Percentiles rank a stretch among this genome's conserved stretches.
Conservation (phyloP, 2,888 invertebrate species). For the Hylaea fasciaria region DNA sequence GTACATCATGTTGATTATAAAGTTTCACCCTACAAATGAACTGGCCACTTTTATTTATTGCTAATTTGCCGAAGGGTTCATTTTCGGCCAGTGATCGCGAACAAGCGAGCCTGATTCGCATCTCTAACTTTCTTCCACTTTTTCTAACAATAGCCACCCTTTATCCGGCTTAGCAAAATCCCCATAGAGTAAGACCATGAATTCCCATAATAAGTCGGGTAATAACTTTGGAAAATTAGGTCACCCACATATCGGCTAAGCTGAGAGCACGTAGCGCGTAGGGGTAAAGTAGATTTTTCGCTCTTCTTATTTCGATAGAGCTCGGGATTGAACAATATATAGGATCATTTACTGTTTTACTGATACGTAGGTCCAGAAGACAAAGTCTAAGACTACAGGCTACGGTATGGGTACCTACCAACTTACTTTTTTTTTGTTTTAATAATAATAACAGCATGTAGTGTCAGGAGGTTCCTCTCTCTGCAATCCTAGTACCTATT, state of each 20-base stretch:
- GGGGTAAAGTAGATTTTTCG: conserved; percentile 3
- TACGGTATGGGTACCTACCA: too few species aligned
- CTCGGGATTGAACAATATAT: background rate
- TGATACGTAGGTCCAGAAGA: too few species aligned
- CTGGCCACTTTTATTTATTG: conserved; percentile 3
- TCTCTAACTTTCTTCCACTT: conserved; percentile 31
- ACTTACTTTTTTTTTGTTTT: too few species aligned
- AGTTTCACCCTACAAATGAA: background rate
- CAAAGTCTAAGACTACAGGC: too few species aligned
- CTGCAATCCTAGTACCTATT: too few species aligned
- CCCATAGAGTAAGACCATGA: conserved; percentile 57
- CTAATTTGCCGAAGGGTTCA: conserved; percentile 19
- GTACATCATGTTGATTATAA: too few species aligned
- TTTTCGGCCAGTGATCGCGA: conserved; percentile 22
- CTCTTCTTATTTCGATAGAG: background rate
- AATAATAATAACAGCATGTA: too few species aligned
- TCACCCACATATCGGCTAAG: conserved; percentile 56
- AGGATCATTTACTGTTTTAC: background rate
- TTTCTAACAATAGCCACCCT: conserved; percentile 45
- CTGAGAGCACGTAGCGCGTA: conserved; percentile 37
- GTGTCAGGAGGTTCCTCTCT: too few species aligned
- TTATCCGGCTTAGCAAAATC: conserved; percentile 51
- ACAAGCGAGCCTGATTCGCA: conserved; percentile 43
- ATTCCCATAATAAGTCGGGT: conserved; percentile 54
- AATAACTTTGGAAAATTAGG: conserved; percentile 66